These are phyloP conservation scores for Cheilosia soror DNA, from an alignment of 2,888 invertebrate genomes.

Conservation along the genomic window DNA sequence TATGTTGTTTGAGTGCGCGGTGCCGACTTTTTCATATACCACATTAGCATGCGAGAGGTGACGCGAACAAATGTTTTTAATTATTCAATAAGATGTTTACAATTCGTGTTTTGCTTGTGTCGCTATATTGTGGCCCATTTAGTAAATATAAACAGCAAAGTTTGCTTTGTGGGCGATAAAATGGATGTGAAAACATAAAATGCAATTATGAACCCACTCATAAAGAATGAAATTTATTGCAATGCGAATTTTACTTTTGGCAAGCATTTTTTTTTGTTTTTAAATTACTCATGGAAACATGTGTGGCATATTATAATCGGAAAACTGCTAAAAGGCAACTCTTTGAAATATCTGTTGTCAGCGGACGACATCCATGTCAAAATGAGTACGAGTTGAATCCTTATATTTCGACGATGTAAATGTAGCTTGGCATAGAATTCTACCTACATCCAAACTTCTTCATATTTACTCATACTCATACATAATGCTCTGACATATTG, in stretches of 20 bases:
- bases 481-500: too few species aligned
- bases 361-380: background rate
- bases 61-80: conserved; percentile 41
- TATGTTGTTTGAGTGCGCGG: background rate
- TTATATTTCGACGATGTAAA: too few species aligned
- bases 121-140: conserved; percentile 40
- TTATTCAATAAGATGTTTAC: conserved; percentile 52
- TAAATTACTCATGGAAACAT: background rate
- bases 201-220: conserved; percentile 68
- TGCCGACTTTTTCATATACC: conserved; percentile 3
- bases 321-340: background rate
- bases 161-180: conserved; percentile 44
- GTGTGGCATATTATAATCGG: background rate
- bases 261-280: conserved; percentile 18
- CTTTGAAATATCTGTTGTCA: background rate
- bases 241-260: conserved; percentile 40
- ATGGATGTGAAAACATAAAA: conserved; percentile 46
- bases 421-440: too few species aligned
- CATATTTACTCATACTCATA: too few species aligned
- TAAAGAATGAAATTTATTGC: conserved; percentile 56
- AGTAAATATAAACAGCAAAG: conserved; percentile 25
- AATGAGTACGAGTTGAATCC: too few species aligned
- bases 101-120: conserved; percentile 33
- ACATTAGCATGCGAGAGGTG: conserved; percentile 13
- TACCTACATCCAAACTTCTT: too few species aligned